These are phyloP conservation scores for Volucella inanis DNA, from an alignment of 2,888 invertebrate genomes.

Conservation along the genomic window DNA sequence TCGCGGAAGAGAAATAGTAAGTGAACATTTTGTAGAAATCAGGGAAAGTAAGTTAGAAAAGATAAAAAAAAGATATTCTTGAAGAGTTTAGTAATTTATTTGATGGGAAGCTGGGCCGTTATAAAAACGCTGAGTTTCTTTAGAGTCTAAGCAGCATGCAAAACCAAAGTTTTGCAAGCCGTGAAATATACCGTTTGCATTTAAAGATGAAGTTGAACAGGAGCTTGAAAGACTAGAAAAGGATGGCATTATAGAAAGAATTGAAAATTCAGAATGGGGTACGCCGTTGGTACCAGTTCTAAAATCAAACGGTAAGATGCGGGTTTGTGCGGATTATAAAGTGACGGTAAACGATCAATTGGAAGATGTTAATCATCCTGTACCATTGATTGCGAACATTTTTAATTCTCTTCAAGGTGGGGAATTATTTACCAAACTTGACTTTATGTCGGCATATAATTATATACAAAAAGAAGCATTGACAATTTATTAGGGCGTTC, in stretches of 20 bases:
- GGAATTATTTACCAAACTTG: not conserved
- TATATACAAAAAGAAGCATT: conserved; percentile 76
- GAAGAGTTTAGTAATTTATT: too few relatives aligned
- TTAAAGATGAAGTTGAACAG: too few relatives aligned
- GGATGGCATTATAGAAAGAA: not conserved
- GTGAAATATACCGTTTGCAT: too few relatives aligned
- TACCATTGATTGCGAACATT: conserved; percentile 1
- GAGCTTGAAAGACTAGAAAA: not conserved
- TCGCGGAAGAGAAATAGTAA: not conserved
- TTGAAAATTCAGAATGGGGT: conserved; percentile 4
- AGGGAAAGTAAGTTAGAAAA: not conserved
- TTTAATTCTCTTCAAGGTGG: conserved; percentile 13
- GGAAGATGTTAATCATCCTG: too few relatives aligned
- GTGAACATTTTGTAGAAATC: not conserved
- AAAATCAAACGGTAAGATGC: too few relatives aligned
- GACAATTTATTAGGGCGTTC: conserved; percentile 79
- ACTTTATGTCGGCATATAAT: too few relatives aligned
- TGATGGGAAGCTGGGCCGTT: not conserved
- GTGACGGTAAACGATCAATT: too few relatives aligned
- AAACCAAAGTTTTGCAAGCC: too few relatives aligned
- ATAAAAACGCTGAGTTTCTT: not conserved
- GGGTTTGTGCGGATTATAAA: too few relatives aligned
- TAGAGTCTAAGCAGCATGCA: too few relatives aligned
- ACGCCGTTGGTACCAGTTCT: too few relatives aligned
- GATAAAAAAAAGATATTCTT: not conserved